phyloP scores from a whole-genome alignment of 2,888 invertebrate species.

The Autographa pulchrina region DNA sequence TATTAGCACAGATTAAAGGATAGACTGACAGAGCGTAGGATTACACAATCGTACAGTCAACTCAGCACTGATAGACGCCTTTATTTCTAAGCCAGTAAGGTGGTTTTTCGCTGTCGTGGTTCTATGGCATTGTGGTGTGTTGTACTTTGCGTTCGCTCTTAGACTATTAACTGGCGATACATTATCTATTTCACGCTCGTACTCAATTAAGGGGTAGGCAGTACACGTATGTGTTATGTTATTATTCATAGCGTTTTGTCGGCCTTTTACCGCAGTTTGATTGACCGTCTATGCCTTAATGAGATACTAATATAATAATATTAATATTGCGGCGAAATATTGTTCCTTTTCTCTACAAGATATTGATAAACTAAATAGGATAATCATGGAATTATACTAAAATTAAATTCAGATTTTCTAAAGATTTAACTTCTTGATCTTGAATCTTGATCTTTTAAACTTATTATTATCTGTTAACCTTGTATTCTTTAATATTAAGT shows the following conservation, averaged over 20 bases:
- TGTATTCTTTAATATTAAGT: no score
- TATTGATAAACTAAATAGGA: neutral
- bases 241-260: constrained; percentile 31
- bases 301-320: neutral
- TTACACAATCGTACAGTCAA: constrained; percentile 42
- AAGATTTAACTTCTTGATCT: no score
- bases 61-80: neutral
- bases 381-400: constrained; percentile 22
- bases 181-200: constrained; percentile 21
- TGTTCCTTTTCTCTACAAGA: neutral
- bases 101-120: neutral
- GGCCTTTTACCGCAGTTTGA: constrained; percentile 14
- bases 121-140: neutral
- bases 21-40: constrained; percentile 34
- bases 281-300: neutral
- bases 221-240: constrained; percentile 40
- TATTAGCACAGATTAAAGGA: constrained; percentile 55
- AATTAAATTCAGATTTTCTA: neutral
- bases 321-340: neutral
- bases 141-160: constrained; percentile 19
- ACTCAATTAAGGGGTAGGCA: constrained; percentile 9
- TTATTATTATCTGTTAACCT: neutral
- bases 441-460: constrained; percentile 14
- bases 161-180: constrained; percentile 42
- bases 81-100: neutral